These are phyloP conservation scores for Crematogaster levior DNA, from an alignment of 2,888 invertebrate genomes.

Conservation along the genomic window DNA sequence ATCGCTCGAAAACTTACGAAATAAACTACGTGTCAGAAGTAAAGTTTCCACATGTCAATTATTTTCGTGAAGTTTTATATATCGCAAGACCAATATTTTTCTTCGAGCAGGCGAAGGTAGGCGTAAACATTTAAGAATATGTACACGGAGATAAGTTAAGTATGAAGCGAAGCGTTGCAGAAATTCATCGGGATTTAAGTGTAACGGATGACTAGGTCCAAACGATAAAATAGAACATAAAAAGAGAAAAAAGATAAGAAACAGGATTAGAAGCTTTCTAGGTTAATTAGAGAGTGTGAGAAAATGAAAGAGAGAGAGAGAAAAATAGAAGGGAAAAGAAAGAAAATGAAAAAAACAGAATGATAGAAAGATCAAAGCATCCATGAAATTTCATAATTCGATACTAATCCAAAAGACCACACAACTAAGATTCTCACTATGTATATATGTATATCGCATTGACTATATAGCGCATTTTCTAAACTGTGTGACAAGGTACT, in stretches of 20 bases:
- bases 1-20: constrained; percentile 5
- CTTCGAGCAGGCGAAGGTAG: constrained; percentile 73
- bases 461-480: constrained; percentile 79
- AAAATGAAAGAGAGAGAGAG: constrained; percentile 41
- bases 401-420: constrained; percentile 85
- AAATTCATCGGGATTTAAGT: constrained; percentile 75
- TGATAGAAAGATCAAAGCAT: constrained; percentile 78
- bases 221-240: constrained; percentile 74
- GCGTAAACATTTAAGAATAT: constrained; percentile 76
- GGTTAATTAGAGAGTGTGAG: constrained; percentile 73
- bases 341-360: constrained; percentile 53
- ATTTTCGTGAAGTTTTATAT: constrained; percentile 21
- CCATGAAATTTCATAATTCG: constrained; percentile 86
- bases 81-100: constrained; percentile 67
- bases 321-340: constrained; percentile 53
- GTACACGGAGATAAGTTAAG: constrained; percentile 77
- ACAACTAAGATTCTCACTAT: constrained; percentile 85
- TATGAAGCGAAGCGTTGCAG: constrained; percentile 78
- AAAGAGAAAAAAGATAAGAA: constrained; percentile 53
- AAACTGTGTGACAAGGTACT: constrained; percentile 81
- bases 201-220: constrained; percentile 79
- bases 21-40: constrained; percentile 6
- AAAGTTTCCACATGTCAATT: constrained; percentile 30
- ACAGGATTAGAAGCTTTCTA: constrained; percentile 80
- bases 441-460: constrained; percentile 82